A percentile compares a stretch with the other conserved stretches of the same genome.
Conservation (phyloP, 1,140 invertebrate species). For the Cydia pomonella region DNA sequence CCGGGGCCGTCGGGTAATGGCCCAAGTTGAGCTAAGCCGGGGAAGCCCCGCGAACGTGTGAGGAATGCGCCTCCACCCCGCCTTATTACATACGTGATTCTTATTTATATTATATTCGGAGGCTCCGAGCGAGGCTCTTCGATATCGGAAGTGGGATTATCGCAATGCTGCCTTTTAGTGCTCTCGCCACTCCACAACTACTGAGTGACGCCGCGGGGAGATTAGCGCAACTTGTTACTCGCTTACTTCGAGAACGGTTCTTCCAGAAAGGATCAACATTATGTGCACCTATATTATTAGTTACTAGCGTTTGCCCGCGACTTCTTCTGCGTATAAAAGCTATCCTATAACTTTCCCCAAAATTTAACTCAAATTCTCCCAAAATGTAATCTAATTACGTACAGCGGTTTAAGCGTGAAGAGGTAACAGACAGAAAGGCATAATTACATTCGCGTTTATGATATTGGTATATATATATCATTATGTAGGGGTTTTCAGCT, state of each 20-base stretch:
- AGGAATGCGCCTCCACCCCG: conserved; percentile 62
- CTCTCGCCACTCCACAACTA: conserved; percentile 36
- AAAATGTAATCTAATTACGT: too few relatives aligned
- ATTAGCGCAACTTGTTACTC: conserved; percentile 29
- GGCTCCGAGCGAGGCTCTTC: conserved; percentile 44
- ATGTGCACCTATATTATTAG: neutral
- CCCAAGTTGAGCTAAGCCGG: conserved; percentile 70
- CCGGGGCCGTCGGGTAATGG: conserved; percentile 54
- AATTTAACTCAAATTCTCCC: too few relatives aligned
- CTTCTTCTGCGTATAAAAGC: too few relatives aligned
- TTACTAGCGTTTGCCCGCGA: neutral
- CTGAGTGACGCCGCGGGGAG: conserved; percentile 19
- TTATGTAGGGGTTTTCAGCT: too few relatives aligned
- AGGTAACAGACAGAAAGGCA: too few relatives aligned
- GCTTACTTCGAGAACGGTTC: neutral
- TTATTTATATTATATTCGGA: conserved; percentile 76
- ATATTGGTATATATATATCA: too few relatives aligned
- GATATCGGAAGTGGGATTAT: conserved; percentile 69
- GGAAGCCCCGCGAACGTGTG: conserved; percentile 67
- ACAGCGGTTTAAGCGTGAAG: too few relatives aligned
- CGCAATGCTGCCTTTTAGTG: conserved; percentile 61
- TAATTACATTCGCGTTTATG: too few relatives aligned
- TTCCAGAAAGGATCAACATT: conserved; percentile 7
- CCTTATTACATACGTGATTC: conserved; percentile 79
- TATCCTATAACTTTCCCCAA: too few relatives aligned